Percentiles rank a stretch among this genome's conserved stretches.
These are phyloP conservation scores for Lymantria dispar DNA, from an alignment of 2,888 invertebrate genomes.

Conservation along the genomic window DNA sequence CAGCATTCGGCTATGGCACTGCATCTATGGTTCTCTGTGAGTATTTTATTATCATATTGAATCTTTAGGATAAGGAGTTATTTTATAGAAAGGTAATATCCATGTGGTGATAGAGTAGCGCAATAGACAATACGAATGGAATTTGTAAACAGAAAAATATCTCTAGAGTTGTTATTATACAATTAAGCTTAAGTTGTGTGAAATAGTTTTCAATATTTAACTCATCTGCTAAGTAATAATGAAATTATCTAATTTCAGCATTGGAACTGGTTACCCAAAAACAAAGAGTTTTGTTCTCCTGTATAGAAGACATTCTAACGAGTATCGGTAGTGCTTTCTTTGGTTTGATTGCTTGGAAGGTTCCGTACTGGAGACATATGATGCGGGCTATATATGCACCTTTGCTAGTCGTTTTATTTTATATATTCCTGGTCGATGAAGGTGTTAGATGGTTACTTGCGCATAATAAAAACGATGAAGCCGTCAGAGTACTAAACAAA, in stretches of 20 bases:
- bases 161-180: too few species aligned
- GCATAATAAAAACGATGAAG: slow-evolving; percentile 85
- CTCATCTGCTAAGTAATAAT: neutral
- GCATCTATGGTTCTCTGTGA: slow-evolving; percentile 73
- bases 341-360: slow-evolving; percentile 87
- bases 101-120: too few species aligned
- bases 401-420: slow-evolving; percentile 85
- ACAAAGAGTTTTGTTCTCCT: slow-evolving; percentile 68
- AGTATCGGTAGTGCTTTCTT: slow-evolving; percentile 86
- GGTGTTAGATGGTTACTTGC: slow-evolving; percentile 91
- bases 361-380: slow-evolving; percentile 87
- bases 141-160: too few species aligned
- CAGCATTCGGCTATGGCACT: slow-evolving; percentile 82
- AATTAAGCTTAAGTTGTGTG: too few species aligned
- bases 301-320: slow-evolving; percentile 62
- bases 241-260: slow-evolving; percentile 42
- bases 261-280: slow-evolving; percentile 69
- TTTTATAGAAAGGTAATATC: too few species aligned
- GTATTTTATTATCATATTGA: slow-evolving; percentile 22
- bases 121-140: too few species aligned
- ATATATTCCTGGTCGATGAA: slow-evolving; percentile 89
- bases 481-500: slow-evolving; percentile 83
- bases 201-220: too few species aligned
- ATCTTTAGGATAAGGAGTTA: too few species aligned
- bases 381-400: slow-evolving; percentile 88